Evolutionary conservation across 2,888 invertebrate genomes (phyloP), one percentile per base, ranked within the genome.

Genomic region (Papilio gigon): DNA sequence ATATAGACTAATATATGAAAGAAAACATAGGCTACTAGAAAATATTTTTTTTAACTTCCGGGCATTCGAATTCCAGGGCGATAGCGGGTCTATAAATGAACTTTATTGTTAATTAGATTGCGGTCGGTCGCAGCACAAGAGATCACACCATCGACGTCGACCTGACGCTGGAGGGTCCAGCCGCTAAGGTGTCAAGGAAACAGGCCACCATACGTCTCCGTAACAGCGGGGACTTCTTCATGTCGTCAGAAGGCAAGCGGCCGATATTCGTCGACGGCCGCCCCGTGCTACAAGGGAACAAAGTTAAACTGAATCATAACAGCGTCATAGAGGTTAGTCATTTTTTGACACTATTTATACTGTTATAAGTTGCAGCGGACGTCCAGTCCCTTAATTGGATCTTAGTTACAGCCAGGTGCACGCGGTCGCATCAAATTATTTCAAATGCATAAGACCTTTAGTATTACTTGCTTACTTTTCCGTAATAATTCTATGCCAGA

Each of bases 231-330:
- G 98, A 99, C 83, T 99, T 99, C 86, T 97, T 97, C 83, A 94
- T 99, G 78, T 96, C 97, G 22, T 99, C 99, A 58, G 98, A 98
- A 85, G 99, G 99, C 22, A 98, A 98, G 83, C 92, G 98, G 71
- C 97, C 98, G 2, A 96, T 99, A 79, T 98, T 97, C 85, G 96
- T 99, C 5, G 98, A 99, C 85, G 98, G 98, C 1, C 94, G 96
- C 71, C 98, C 98, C 0, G 94, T 99, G 66, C 93, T 98, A 11
- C 94, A 95, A 63, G 98, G 98, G 58, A 97, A 96, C 86, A 98
- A 98, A 92, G 96, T 97, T 68, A 96, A 97, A 78, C 93, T 99
- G 17, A 96, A 96, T 81, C 97, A 99, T 87, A 98, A 98, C 85
- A 97, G 98, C 72, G 97, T 98, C 12, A 96, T 99, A 65, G 99